These are phyloP conservation scores for Pedionomus torquatus DNA, from an alignment of 2,113 vertebrate species.

Conservation along the genomic window DNA sequence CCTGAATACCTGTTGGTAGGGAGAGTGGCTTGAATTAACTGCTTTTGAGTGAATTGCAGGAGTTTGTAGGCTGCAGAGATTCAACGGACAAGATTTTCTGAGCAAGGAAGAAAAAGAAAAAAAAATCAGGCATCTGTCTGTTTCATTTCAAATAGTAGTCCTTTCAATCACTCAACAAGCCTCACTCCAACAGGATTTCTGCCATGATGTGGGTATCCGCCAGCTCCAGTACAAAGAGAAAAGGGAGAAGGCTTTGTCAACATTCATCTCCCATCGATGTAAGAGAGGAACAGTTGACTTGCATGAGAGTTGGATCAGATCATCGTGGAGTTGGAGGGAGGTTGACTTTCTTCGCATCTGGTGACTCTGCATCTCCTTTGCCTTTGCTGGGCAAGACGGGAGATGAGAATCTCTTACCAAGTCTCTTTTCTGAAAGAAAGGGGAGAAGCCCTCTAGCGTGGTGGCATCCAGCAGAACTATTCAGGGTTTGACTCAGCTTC, in stretches of 20 bases:
- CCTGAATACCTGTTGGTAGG: not conserved
- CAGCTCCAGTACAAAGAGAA: not conserved
- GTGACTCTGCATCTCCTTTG: not conserved
- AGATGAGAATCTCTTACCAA: not conserved
- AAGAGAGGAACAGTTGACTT: not conserved
- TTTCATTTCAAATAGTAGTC: not conserved
- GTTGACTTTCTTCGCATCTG: not conserved
- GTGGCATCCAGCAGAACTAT: not conserved
- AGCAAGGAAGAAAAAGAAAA: not conserved
- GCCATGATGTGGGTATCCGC: not conserved
- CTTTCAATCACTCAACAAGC: not conserved
- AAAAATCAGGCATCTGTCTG: not conserved
- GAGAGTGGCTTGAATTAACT: not conserved
- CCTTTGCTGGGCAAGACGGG: not conserved
- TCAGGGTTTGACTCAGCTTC: not conserved
- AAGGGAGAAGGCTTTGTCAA: accelerated
- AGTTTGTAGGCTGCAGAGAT: not conserved
- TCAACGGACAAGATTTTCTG: not conserved
- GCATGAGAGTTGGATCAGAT: not conserved
- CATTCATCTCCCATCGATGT: accelerated
- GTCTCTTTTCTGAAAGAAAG: not conserved
- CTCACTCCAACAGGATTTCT: not conserved
- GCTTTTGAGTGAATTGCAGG: not conserved
- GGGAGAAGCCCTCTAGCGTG: accelerated
- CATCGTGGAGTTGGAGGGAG: not conserved